A percentile compares a stretch with the other conserved stretches of the same genome.
phyloP scores from a whole-genome alignment of 2,113 vertebrate species.

The Plotosus lineatus region DNA sequence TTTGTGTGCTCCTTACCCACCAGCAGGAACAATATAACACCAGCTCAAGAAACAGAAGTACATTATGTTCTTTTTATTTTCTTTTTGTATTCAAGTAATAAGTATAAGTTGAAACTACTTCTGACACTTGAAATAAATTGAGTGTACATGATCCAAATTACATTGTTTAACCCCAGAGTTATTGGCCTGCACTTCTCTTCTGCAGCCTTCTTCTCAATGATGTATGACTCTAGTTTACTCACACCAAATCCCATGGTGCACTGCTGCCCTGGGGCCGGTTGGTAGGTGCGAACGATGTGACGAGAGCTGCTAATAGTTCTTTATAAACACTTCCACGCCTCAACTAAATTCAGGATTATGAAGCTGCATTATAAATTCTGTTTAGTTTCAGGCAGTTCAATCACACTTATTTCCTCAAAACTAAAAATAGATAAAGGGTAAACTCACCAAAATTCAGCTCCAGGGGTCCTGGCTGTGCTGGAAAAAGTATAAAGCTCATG shows the following conservation, averaged over 20 bases:
- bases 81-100: constrained; percentile 61
- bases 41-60: neutral
- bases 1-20: neutral
- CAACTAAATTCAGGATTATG: constrained; percentile 76
- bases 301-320: constrained; percentile 69
- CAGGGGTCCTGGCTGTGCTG: neutral
- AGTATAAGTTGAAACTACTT: constrained; percentile 66
- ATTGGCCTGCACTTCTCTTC: constrained; percentile 70
- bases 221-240: constrained; percentile 77
- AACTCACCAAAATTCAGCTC: neutral
- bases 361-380: constrained; percentile 65
- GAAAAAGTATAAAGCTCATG: neutral
- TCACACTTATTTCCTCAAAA: constrained; percentile 53
- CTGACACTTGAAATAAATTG: constrained; percentile 77
- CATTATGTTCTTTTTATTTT: constrained; percentile 26
- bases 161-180: constrained; percentile 82
- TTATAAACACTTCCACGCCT: constrained; percentile 70
- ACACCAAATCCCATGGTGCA: constrained; percentile 71
- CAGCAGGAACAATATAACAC: constrained; percentile 1
- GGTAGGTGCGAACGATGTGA: constrained; percentile 50
- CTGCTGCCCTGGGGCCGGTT: constrained; percentile 59
- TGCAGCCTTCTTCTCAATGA: constrained; percentile 67
- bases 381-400: neutral
- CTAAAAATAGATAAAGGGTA: neutral
- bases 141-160: constrained; percentile 78